These are phyloP conservation scores for Mylabris phalerata DNA, from an alignment of 1,140 invertebrate genomes.

Conservation along the genomic window DNA sequence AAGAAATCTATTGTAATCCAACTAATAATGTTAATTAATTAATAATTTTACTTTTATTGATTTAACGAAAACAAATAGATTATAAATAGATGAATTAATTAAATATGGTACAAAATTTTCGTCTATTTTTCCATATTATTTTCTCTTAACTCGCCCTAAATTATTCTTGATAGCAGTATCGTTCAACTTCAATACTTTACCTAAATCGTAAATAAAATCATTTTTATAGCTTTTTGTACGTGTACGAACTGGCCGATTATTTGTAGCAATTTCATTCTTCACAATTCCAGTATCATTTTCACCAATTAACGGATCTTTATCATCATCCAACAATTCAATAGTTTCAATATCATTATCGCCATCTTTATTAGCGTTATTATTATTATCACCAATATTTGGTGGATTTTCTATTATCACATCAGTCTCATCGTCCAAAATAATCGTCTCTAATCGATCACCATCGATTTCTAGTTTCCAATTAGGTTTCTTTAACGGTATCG, in stretches of 20 bases:
- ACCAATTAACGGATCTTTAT: background rate
- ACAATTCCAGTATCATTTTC: background rate
- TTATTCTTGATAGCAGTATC: conserved; percentile 3
- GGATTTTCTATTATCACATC: background rate
- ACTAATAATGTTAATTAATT: too few species aligned
- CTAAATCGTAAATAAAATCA: conserved; percentile 62
- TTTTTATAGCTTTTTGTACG: conserved; percentile 48
- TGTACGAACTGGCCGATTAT: conserved; percentile 52
- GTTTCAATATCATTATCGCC: background rate
- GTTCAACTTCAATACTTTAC: conserved; percentile 22
- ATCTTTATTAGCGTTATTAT: too few species aligned
- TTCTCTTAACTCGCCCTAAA: background rate
- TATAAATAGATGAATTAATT: too few species aligned
- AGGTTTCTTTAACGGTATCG: background rate
- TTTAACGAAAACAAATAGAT: too few species aligned
- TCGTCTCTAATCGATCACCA: conserved; percentile 5
- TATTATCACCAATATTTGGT: background rate
- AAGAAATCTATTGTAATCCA: too few species aligned
- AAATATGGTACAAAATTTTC: too few species aligned
- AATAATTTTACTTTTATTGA: too few species aligned
- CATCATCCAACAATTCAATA: background rate
- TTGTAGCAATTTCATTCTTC: background rate
- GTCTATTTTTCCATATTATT: background rate
- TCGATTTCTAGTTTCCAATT: too few species aligned
- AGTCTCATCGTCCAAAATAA: conserved; percentile 1